Percentiles rank a stretch among this genome's conserved stretches.
Conservation (phyloP, 2,113 vertebrate genomes). For the Piliocolobus tephrosceles region DNA sequence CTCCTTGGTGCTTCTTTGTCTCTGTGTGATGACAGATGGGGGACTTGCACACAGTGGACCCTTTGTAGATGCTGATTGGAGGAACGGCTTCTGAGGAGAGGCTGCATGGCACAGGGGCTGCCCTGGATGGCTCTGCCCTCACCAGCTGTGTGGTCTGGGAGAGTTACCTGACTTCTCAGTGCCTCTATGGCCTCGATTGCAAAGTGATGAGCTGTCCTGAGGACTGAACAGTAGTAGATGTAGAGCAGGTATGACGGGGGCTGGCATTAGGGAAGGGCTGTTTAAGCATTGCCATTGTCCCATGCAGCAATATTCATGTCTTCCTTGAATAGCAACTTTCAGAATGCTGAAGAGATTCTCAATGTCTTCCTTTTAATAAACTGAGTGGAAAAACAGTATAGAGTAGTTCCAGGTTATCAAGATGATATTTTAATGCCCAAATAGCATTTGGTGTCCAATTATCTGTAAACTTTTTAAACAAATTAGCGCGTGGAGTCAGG, state of each 20-base stretch:
- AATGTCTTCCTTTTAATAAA: not conserved
- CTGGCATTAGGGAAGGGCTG: not conserved
- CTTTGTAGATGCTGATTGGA: not conserved
- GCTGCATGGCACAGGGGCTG: rapidly evolving
- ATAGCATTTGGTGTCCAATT: slow-evolving; percentile 51
- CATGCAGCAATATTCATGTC: not conserved
- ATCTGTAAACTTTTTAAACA: not conserved
- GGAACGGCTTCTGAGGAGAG: not conserved
- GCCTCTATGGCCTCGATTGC: not conserved
- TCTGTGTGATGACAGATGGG: not conserved
- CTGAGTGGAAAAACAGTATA: not conserved
- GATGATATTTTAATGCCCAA: slow-evolving; percentile 38
- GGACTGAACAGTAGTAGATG: not conserved
- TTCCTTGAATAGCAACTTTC: not conserved
- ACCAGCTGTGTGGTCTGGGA: not conserved
- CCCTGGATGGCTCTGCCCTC: not conserved
- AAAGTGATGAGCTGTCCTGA: not conserved
- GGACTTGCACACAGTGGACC: no score
- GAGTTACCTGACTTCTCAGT: not conserved
- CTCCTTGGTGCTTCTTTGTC: not conserved
- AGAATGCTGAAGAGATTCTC: not conserved
- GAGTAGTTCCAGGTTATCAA: slow-evolving; percentile 17
- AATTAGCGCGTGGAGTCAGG: slow-evolving; percentile 17
- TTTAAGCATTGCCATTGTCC: not conserved
- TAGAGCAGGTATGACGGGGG: not conserved